Evolutionary conservation across 2,888 invertebrate species (phyloP), one percentile per base, ranked within the genome.

Genomic region (Conus canariensis): DNA sequence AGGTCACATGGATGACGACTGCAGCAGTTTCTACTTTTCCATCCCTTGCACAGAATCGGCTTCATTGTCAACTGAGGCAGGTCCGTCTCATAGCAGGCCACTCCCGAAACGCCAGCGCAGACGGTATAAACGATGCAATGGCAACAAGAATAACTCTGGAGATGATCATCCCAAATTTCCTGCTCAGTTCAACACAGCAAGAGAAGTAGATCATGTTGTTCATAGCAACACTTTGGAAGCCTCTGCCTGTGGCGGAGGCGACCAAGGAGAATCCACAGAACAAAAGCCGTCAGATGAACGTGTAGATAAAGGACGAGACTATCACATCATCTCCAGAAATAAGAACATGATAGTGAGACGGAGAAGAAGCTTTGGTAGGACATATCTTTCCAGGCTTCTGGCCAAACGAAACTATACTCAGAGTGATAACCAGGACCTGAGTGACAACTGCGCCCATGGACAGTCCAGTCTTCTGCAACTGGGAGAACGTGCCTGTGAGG

Each of bases 81-180:
- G 19, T 9, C 56, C 12, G 12, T 25, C 10, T 12, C 7, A 22
- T 10, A 5, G 25, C 70, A 67, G 25, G 14, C 74, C 74, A 8
- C 67, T 70, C 45, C 19, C 56, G 10, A 25, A 16, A 64, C 67
- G 30, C 19, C 30, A 45, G 56, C 87, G 70, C 45, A 45, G 60
- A 58, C 9, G 30, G 16, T 30, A 16, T 45, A 58, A 60, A n/a
- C 56, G 25, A 7, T 22, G 19, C 59, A 59, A 59, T 25, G 80
- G 59, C 64, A 88, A 88, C 82, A 88, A 19, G n/a, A 88, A 88
- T 30, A 88, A 88, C 25, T 88, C 88, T 16, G 88, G 88, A 25
- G 80, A 88, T 19, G 88, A 88, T 30, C 30, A 88, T n/a, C 60
- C 64, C 77, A 74, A 80, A 10, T n/a, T 74, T 12, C 9, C 67